Percentiles rank a stretch among this genome's conserved stretches.
These are phyloP conservation scores for Pangasianodon hypophthalmus DNA, from an alignment of 2,113 vertebrate genomes.

Conservation along the genomic window DNA sequence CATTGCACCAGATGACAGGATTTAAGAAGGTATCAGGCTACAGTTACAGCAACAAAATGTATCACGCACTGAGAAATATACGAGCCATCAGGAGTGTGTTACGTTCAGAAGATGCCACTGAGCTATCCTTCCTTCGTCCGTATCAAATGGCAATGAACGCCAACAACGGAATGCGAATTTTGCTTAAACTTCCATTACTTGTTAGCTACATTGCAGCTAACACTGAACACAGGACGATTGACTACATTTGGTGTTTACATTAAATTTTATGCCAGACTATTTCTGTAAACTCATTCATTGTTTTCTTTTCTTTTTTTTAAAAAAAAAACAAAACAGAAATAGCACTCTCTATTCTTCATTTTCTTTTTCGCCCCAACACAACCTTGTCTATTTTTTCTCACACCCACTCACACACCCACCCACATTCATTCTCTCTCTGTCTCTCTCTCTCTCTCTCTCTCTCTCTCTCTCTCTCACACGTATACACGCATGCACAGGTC, in stretches of 20 bases:
- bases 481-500: background rate
- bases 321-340: background rate
- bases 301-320: background rate
- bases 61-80: background rate
- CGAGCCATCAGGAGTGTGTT: background rate
- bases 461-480: background rate
- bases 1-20: background rate
- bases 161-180: background rate
- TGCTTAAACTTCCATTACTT: no score
- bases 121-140: background rate
- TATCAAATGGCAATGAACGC: background rate
- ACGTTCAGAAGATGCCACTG: background rate
- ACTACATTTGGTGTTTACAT: background rate
- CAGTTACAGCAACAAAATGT: background rate
- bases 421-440: background rate
- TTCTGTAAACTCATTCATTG: constrained; percentile 12
- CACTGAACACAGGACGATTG: background rate
- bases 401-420: background rate
- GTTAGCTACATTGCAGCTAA: background rate
- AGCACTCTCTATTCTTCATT: background rate
- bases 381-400: constrained; percentile 1
- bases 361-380: background rate
- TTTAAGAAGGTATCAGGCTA: background rate
- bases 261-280: background rate
- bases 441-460: background rate